Conservation (phyloP, 1,140 invertebrate genomes). For the Drosophila pruinosa region DNA sequence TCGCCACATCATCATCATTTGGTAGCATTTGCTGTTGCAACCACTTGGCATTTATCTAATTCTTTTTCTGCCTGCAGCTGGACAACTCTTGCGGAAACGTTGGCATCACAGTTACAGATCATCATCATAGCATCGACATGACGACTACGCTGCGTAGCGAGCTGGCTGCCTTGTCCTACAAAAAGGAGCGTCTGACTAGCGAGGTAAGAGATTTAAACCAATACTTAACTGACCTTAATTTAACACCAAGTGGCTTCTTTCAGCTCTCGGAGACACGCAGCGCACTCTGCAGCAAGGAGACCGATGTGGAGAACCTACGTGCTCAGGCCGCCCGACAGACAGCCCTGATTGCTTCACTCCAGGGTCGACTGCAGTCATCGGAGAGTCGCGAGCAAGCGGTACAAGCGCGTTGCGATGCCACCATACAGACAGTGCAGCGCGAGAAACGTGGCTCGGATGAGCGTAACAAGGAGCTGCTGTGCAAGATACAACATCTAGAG, state of each 20-base stretch:
- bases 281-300: constrained; percentile 60
- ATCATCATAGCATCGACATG: constrained; percentile 84
- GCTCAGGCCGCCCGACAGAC: constrained; percentile 92
- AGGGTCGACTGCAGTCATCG: constrained; percentile 90
- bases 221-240: not conserved
- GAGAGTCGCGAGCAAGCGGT: constrained; percentile 89
- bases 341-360: constrained; percentile 89
- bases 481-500: constrained; percentile 88
- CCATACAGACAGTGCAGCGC: constrained; percentile 88
- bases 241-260: not conserved
- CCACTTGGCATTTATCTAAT: no score
- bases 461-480: constrained; percentile 89
- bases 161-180: constrained; percentile 90
- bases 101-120: constrained; percentile 54
- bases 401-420: constrained; percentile 87
- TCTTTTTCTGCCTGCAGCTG: constrained; percentile 31
- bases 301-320: constrained; percentile 84
- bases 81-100: constrained; percentile 61
- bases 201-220: constrained; percentile 84
- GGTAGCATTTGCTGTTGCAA: no score
- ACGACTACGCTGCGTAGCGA: constrained; percentile 90
- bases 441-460: constrained; percentile 90
- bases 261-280: constrained; percentile 68
- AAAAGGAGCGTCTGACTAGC: constrained; percentile 89
- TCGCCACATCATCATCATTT: constrained; percentile 81